These are phyloP conservation scores for Chloroclysta siterata DNA, from an alignment of 2,888 invertebrate genomes.

Conservation along the genomic window DNA sequence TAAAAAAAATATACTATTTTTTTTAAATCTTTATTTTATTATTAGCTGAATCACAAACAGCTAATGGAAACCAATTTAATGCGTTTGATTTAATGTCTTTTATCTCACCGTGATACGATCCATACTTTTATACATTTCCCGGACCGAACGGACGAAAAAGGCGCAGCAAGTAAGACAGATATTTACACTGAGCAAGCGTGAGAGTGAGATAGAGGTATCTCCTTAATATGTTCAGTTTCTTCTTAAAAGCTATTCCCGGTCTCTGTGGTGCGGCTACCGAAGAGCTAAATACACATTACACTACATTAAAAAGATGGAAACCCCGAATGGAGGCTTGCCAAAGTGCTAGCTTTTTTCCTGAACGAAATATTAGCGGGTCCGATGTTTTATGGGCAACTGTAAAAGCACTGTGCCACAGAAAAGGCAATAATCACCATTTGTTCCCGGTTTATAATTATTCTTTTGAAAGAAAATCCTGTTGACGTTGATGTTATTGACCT, in stretches of 20 bases:
- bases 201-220: background rate
- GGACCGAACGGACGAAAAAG: background rate
- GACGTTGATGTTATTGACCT: slow-evolving; percentile 23
- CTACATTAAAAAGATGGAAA: slow-evolving; percentile 18
- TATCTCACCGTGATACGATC: background rate
- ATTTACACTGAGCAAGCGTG: background rate
- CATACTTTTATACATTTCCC: background rate
- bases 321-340: slow-evolving; percentile 25
- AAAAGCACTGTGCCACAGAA: slow-evolving; percentile 34
- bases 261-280: background rate
- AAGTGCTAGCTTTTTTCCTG: slow-evolving; percentile 24
- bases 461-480: slow-evolving; percentile 37
- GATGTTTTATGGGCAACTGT: slow-evolving; percentile 35
- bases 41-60: too few relatives aligned
- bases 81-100: background rate
- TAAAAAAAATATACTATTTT: too few relatives aligned
- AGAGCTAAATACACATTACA: slow-evolving; percentile 17
- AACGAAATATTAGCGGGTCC: slow-evolving; percentile 26
- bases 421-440: slow-evolving; percentile 38
- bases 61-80: too few relatives aligned
- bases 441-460: slow-evolving; percentile 38
- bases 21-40: too few relatives aligned
- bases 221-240: background rate
- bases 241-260: background rate
- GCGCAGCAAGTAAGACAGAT: too few relatives aligned